Percentiles rank a stretch among this genome's conserved stretches.
These are phyloP conservation scores for Drosophila mimica DNA, from an alignment of 2,888 invertebrate species.

Conservation along the genomic window DNA sequence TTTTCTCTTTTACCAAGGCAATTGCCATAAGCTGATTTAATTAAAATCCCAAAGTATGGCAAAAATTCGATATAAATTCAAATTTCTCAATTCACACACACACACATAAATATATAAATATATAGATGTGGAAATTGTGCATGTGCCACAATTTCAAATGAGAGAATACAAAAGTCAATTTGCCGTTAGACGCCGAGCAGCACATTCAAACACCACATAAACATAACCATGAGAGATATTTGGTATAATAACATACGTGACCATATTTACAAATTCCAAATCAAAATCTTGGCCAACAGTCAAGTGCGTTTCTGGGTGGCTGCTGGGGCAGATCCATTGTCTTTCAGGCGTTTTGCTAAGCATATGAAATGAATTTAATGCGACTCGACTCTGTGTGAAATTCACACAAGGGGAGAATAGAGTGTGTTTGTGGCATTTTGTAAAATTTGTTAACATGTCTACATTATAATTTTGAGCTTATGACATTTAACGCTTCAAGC, in stretches of 20 bases:
- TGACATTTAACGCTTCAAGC: conserved; percentile 37
- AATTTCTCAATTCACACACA: conserved; percentile 59
- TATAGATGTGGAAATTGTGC: conserved; percentile 39
- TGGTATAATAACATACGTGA: conserved; percentile 80
- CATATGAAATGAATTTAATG: conserved; percentile 71
- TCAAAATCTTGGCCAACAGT: conserved; percentile 60
- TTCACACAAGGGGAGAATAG: conserved; percentile 10
- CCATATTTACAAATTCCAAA: conserved; percentile 79
- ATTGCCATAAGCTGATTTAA: conserved; percentile 71
- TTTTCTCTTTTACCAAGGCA: conserved; percentile 28
- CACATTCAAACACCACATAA: conserved; percentile 54
- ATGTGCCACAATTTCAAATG: conserved; percentile 62
- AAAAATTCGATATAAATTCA: conserved; percentile 76
- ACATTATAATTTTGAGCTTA: conserved; percentile 59
- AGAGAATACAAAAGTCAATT: conserved; percentile 76
- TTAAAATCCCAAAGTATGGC: conserved; percentile 54
- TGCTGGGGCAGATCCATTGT: conserved; percentile 42
- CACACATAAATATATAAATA: conserved; percentile 10
- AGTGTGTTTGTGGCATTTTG: conserved; percentile 43
- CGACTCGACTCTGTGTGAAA: conserved; percentile 3
- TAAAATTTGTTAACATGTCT: conserved; percentile 72
- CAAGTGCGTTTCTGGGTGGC: conserved; percentile 19
- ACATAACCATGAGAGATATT: conserved; percentile 77
- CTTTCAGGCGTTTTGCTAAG: conserved; percentile 61
- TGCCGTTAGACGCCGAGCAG: conserved; percentile 57